These are phyloP conservation scores for Bhutanitis thaidina DNA, from an alignment of 2,888 invertebrate genomes.

Conservation along the genomic window DNA sequence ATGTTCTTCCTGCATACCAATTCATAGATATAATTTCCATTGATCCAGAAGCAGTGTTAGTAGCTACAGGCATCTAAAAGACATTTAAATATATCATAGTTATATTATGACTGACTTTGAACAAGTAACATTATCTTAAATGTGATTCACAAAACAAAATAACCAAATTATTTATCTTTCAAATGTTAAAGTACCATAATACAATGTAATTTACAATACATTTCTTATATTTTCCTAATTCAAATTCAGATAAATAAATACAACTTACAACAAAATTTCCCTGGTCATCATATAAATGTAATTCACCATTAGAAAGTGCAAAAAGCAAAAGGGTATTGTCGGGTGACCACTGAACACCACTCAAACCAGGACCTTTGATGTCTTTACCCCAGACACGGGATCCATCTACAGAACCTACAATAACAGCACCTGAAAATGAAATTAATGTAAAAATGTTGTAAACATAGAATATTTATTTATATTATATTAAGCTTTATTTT, in stretches of 20 bases:
- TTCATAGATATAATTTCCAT: conserved; percentile 87
- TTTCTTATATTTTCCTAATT: no score
- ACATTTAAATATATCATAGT: no score
- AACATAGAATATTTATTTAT: not conserved
- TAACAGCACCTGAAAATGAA: conserved; percentile 86
- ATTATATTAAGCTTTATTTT: not conserved
- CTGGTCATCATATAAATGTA: conserved; percentile 96
- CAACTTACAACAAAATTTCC: conserved; percentile 86
- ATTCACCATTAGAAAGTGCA: conserved; percentile 93
- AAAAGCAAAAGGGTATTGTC: conserved; percentile 94
- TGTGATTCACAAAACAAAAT: no score
- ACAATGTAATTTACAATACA: no score
- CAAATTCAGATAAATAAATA: no score
- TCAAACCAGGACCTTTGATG: conserved; percentile 89
- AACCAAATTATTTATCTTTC: no score
- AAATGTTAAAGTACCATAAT: no score
- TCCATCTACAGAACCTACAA: conserved; percentile 98
- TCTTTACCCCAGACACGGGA: conserved; percentile 99
- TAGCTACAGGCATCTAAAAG: conserved; percentile 86
- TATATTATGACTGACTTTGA: no score
- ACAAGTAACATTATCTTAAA: no score
- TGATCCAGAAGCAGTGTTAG: conserved; percentile 80
- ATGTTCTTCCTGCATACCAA: conserved; percentile 92
- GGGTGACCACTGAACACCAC: conserved; percentile 97
- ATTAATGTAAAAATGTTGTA: not conserved